phyloP scores from a whole-genome alignment of 2,888 invertebrate genomes.

The Malthinus seriepunctatus region DNA sequence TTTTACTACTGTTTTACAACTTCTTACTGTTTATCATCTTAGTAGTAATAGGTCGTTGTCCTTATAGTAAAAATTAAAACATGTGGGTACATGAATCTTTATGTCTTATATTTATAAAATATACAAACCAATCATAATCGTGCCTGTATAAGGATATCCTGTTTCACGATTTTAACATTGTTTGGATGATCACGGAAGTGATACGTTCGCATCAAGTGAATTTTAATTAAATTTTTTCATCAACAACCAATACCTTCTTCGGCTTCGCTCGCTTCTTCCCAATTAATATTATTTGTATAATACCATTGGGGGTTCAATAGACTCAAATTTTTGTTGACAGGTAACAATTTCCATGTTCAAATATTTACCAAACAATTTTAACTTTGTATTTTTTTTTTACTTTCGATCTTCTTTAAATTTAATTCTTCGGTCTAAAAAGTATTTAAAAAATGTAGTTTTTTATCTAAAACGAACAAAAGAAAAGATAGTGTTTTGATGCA shows the following conservation, averaged over 20 bases:
- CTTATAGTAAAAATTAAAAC: constrained; percentile 14
- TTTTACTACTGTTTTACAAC: constrained; percentile 3
- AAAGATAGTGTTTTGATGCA: background rate
- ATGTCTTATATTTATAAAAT: background rate
- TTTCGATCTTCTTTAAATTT: no score
- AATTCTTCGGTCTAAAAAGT: no score
- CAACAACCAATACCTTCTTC: no score
- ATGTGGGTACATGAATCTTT: constrained; percentile 8
- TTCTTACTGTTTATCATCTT: constrained; percentile 7
- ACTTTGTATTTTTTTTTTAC: no score
- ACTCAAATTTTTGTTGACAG: no score
- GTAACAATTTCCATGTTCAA: no score
- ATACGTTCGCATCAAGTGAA: background rate
- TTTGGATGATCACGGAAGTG: background rate
- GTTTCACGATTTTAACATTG: background rate
- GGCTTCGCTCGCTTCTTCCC: no score
- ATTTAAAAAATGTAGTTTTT: background rate
- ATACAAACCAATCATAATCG: background rate
- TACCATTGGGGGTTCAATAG: no score
- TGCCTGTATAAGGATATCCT: background rate
- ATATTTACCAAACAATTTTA: no score
- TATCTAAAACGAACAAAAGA: background rate
- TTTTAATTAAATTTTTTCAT: background rate
- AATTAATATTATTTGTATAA: no score
- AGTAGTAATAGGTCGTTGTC: constrained; percentile 8